Conservation (phyloP, 2,797 vertebrate genomes). For the Sebastes dallii region DNA sequence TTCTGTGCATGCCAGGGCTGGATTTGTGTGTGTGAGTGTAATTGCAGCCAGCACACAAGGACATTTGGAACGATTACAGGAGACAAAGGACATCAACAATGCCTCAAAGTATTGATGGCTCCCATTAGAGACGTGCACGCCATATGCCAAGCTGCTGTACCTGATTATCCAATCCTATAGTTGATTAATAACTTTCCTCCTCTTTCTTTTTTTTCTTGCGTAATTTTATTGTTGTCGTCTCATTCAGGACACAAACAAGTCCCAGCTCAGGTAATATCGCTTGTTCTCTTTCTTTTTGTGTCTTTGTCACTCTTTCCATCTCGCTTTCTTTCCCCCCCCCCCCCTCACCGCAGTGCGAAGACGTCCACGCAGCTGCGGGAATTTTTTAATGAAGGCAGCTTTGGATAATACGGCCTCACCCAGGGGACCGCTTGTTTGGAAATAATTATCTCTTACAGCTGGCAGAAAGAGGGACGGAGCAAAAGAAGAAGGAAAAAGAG, state of each 20-base stretch:
- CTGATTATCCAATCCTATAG: constrained; percentile 31
- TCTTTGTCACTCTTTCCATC: constrained; percentile 8
- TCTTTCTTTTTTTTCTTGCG: constrained; percentile 1
- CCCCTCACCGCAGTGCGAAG: constrained; percentile 32
- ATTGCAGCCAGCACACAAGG: constrained; percentile 43
- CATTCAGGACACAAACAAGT: constrained; percentile 41
- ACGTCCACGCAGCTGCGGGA: constrained; percentile 60
- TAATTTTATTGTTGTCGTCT: constrained; percentile 24
- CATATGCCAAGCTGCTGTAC: constrained; percentile 35
- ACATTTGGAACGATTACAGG: constrained; percentile 46
- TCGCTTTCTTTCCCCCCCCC: not conserved
- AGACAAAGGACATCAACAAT: constrained; percentile 54
- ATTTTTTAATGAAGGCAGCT: constrained; percentile 75
- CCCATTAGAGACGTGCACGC: constrained; percentile 35
- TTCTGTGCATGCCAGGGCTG: constrained; percentile 2
- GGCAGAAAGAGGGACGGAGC: constrained; percentile 40
- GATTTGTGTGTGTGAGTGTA: constrained; percentile 1
- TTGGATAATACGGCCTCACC: constrained; percentile 67
- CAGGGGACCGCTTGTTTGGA: constrained; percentile 78
- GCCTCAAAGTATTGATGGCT: constrained; percentile 45
- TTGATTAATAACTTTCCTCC: constrained; percentile 25
- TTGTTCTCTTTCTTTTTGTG: not conserved
- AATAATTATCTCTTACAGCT: constrained; percentile 81
- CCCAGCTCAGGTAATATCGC: constrained; percentile 17
- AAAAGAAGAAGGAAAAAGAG: constrained; percentile 1